Base-by-base conservation (phyloP, 2,113 vertebrate species). In the Dendropsophus ebraccatus region DNA sequence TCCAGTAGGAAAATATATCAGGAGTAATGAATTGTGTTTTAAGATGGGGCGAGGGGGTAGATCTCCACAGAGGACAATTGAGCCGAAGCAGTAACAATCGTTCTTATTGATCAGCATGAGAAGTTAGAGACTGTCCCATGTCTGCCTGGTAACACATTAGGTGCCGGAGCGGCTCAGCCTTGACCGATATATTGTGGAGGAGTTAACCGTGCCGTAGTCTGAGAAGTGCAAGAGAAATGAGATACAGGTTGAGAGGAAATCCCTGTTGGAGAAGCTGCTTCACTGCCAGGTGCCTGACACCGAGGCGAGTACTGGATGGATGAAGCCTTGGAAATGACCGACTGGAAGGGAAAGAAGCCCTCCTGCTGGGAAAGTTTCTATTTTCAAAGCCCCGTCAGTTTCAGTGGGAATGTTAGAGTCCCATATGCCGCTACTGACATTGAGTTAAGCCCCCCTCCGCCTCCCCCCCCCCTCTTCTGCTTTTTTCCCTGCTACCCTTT, bases 221-320 rank as follows among this genome's bases (percentile, higher is more conserved):
- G 75, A 83, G 25, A 76, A 65, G 73, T 50, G 54, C 50, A 25
- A 17, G 17, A 62, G 54, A 73, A 87, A 87, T 74, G 37, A 49
- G 78, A 87, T 87, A 45, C 85, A 74, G 50, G 28, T 69, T 93
- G 89, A 89, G 89, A 91, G 91, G 91, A 91, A 94, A 91, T 91
- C 92, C 90, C 89, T 89, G 89, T 90, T 92, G 92, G 90, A 89
- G 89, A 89, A 93, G 92, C 92, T 90, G 89, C 91, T 91, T 94
- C 91, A 90, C 87, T 94, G 93, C 94, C 96, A 96, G 95, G 96
- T 96, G 94, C 95, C 96, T 96, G 95, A 95, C 94, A 93, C 92
- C 92, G 94, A 95, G 91, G 92, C 88, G 90, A 91, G 91, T 92
- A 90, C 91, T 92, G 94, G 94, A 96, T 94, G 95, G 95, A 96